A percentile compares a stretch with the other conserved stretches of the same genome.
Conservation (phyloP, 1,140 invertebrate genomes). For the Armadillidium nasatum region DNA sequence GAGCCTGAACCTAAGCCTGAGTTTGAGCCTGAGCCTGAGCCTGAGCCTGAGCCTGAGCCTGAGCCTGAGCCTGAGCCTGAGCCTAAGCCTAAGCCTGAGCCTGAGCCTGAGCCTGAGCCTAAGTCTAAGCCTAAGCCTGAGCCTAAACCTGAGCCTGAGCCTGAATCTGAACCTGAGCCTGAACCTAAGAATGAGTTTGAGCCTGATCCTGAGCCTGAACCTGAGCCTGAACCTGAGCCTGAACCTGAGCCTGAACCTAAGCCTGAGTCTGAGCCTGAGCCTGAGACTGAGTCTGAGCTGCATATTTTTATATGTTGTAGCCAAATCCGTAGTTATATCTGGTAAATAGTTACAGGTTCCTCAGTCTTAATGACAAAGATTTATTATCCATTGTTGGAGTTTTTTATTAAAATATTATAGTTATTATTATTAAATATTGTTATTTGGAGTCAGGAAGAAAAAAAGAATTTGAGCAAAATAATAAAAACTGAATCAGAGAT, state of each 20-base stretch:
- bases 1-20: slow-evolving; percentile 12
- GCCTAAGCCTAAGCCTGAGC: slow-evolving; percentile 12
- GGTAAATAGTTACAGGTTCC: no score
- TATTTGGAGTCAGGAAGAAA: no score
- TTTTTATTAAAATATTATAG: no score
- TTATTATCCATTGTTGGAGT: no score
- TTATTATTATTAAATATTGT: no score
- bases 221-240: slow-evolving; percentile 12
- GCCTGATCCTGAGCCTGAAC: no score
- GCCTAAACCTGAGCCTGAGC: slow-evolving; percentile 12
- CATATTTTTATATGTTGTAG: no score
- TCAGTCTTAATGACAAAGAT: no score
- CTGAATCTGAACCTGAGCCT: slow-evolving; percentile 12
- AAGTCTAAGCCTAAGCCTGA: slow-evolving; percentile 13
- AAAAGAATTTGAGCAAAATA: no score
- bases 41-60: slow-evolving; percentile 12
- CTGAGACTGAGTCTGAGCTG: slow-evolving; percentile 10
- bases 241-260: slow-evolving; percentile 12
- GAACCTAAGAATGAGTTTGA: no score
- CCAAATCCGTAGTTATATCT: no score
- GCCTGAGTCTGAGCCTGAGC: slow-evolving; percentile 12
- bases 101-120: slow-evolving; percentile 12
- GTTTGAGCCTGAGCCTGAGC: slow-evolving; percentile 12
- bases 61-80: slow-evolving; percentile 12
- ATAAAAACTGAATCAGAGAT: no score